These are phyloP conservation scores for Leucopternis melanops DNA, from an alignment of 2,113 vertebrate genomes.

Conservation along the genomic window DNA sequence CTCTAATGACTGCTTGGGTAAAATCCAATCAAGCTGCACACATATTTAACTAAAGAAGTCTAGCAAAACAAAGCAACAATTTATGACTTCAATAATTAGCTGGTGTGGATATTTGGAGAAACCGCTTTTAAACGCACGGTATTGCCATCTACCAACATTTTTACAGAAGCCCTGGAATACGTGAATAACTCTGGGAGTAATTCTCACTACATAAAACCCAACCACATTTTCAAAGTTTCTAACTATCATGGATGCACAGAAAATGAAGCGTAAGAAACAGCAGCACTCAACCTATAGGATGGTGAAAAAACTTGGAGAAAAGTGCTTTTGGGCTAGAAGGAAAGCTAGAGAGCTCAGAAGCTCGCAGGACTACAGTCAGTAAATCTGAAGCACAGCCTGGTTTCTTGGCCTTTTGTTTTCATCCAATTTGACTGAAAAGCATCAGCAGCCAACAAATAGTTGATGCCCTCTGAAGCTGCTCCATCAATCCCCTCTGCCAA, in stretches of 20 bases:
- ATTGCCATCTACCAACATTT: background rate
- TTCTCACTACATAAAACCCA: background rate
- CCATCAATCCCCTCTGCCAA: background rate
- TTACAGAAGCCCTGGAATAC: background rate
- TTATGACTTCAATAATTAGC: background rate
- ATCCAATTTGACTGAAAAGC: background rate
- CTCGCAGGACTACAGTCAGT: background rate
- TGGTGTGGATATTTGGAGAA: background rate
- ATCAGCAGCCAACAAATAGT: background rate
- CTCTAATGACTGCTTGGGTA: background rate
- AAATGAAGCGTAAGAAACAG: background rate
- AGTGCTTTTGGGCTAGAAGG: background rate
- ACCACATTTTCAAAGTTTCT: background rate
- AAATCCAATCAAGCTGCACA: background rate
- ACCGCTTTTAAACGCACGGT: background rate
- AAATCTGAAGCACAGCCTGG: background rate
- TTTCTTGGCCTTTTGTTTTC: background rate
- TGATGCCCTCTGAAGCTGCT: background rate
- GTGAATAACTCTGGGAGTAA: background rate
- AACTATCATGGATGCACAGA: background rate
- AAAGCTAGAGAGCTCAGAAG: background rate
- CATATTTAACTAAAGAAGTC: background rate
- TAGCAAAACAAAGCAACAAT: slow-evolving; percentile 14
- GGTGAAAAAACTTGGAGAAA: background rate
- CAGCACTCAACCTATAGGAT: background rate